Evolutionary conservation across 2,888 invertebrate genomes (phyloP), one percentile per base, ranked within the genome.

Genomic region (Drosophila demipolita): DNA sequence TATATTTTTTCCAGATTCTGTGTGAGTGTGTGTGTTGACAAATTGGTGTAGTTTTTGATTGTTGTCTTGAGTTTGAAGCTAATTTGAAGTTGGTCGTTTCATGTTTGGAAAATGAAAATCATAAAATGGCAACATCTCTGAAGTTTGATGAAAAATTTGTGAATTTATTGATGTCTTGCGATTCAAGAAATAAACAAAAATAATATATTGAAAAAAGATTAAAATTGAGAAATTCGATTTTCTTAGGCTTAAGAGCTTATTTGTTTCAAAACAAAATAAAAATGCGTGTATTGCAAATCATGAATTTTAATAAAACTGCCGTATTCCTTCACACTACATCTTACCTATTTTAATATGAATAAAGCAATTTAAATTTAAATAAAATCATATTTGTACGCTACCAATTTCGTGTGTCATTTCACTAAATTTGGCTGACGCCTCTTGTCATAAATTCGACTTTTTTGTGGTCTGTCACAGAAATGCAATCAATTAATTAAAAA

Each of bases 61-160:
- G 79, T 69, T 62, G 75, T 36, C 62, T 62, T 65, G 50, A 65
- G 79, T 65, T 68, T 74, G 65, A 33, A 75, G 84, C 84, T 82
- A 82, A 84, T 82, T 82, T 82, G 58, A 87, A 87, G 87, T 87
- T 82, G 69, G 76, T 74, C 76, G 40, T 78, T 62, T 42, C 68
- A 54, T 65, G 50, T 64, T 66, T 58, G 42, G 40, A 42, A 76
- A 61, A 69, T 75, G 68, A 69, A 61, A 81, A 81, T 82, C 85
- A 72, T 66, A 60, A 72, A 64, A 63, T 71, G 63, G 45, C 42
- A 54, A 70, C 52, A 65, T 66, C 32, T 53, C 29, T 23, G 1
- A n/a, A 36, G 42, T 32, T 66, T 26, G n/a, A 42, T 66, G 48
- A 49, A 26, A 67, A 68, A 63, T 58, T 38, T 29, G 55, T 29